Evolutionary conservation across 2,797 vertebrate genomes (phyloP), one percentile per base, ranked within the genome.

Genomic region (Ataeniobius toweri): DNA sequence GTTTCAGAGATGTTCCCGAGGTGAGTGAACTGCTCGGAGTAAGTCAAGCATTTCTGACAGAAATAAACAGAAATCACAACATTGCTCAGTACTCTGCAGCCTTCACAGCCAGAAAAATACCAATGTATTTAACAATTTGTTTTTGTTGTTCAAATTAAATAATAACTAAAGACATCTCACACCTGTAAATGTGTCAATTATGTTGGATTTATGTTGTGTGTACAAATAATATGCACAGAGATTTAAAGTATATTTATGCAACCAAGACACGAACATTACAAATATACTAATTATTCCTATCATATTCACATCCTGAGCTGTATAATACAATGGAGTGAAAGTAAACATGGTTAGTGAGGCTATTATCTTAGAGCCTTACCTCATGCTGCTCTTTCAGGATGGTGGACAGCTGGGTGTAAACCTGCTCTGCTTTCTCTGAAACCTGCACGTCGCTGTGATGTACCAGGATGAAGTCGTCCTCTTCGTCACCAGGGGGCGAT

Each of bases 11-110:
- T 91, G 1, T 98, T 97, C 76, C 98, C 98, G 93, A 98, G 94
- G 88, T 99, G 98, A 83, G 96, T 98, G 93, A 98, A 99, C 77
- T 99, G 97, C 93, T 97, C 97, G 81, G 97, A 98, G 91, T 97
- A 96, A 74, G 96, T 97, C 95, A 97, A 81, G 86, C 98, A 98
- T 90, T 98, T 99, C 98, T 99, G 89, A 39, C 76, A 6, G 36
- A 44, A 48, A 24, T 18, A 2, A 13, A 18, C 46, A 72, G 46
- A 74, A 58, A 73, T 46, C 8, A 68, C 10, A 69, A 22, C n/a
- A 73, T 5, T 72, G 50, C 16, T 76, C 26, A 28, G 70, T 0
- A 8, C 71, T 65, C 31, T 31, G 31, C 31, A 16, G 41, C 48
- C 7, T 65, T 73, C 36, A 73, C 26, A 75, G 69, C 1, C 24